Percentiles rank a stretch among this genome's conserved stretches.
Evolutionary conservation across 2,888 invertebrate species (phyloP).

Genomic region (Dorcus hopei): DNA sequence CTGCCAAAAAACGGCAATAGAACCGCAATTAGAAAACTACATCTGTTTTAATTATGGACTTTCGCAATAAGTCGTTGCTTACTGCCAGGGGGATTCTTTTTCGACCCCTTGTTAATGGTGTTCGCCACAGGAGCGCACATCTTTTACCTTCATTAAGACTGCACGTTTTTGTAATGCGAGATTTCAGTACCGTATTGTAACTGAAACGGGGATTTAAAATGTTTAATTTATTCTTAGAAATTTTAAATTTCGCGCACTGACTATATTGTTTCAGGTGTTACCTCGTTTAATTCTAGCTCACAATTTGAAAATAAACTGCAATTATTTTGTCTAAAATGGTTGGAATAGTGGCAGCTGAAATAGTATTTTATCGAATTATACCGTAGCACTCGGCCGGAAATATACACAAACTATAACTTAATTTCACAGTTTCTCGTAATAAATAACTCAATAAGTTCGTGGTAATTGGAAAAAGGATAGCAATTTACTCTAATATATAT

Average conservation of each 20-base stretch:
- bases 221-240: neutral
- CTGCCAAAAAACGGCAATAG: constrained; percentile 20
- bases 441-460: too few relatives aligned
- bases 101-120: constrained; percentile 38
- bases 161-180: constrained; percentile 23
- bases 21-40: constrained; percentile 35
- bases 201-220: neutral
- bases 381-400: neutral
- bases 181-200: constrained; percentile 8
- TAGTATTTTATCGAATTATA: neutral
- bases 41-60: constrained; percentile 47
- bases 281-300: too few relatives aligned
- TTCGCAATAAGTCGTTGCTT: constrained; percentile 38
- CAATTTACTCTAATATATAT: neutral
- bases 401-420: too few relatives aligned
- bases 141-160: constrained; percentile 36
- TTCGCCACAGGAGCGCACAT: constrained; percentile 33
- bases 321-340: too few relatives aligned
- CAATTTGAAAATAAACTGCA: too few relatives aligned
- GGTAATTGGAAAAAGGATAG: neutral
- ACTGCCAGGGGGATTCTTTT: constrained; percentile 30
- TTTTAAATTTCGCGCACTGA: neutral
- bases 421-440: too few relatives aligned
- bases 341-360: neutral
- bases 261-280: too few relatives aligned